Base-by-base conservation (phyloP, 2,888 invertebrate genomes). In the Lissonota sp. region DNA sequence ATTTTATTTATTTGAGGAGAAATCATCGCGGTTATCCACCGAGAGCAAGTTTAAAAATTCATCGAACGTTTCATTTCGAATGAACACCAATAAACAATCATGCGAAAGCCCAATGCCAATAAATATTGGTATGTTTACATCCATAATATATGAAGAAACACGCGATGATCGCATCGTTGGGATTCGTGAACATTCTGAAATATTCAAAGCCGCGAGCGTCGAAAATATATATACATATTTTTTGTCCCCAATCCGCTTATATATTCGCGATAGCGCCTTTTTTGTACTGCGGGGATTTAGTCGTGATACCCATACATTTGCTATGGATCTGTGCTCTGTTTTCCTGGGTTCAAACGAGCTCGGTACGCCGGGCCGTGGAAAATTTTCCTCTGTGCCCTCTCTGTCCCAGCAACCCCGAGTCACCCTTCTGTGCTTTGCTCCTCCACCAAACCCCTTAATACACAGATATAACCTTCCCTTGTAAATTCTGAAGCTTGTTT, bases 401-500 rank as follows among this genome's bases (percentile, higher is more conserved):
- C 26, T 44, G 26, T 14, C 55, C 5, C 14, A 8, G 55, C 53
- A 55, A 16, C 6, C 6, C 44, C 44, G 26, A 26, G 26, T 26
- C 26, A 26, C 26, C 26, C 26, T 26, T 26, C 26, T 26, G 26
- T 26, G 26, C 26, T 26, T 1, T 26, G 26, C 26, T 26, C 26
- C 26, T 26, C 26, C 26, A 26, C 26, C 26, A 26, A n/a, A 26
- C 26, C 26, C 26, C 26, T 44, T 8, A 8, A 44, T 44, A 44
- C 10, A 44, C 44, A 44, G 6, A 44, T 44, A 44, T 44, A 44
- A 44, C 10, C 7, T 44, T 44, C 58, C 71, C 64, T 72, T 72
- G 69, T 69, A 76, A 77, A 80, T 80, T 69, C 63, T 53, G 51
- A 69, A 69, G 76, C 67, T 77, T 77, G 76, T 70, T 80, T 80